phyloP scores from a whole-genome alignment of 2,113 vertebrate species.

The Dunckerocampus dactyliophorus region DNA sequence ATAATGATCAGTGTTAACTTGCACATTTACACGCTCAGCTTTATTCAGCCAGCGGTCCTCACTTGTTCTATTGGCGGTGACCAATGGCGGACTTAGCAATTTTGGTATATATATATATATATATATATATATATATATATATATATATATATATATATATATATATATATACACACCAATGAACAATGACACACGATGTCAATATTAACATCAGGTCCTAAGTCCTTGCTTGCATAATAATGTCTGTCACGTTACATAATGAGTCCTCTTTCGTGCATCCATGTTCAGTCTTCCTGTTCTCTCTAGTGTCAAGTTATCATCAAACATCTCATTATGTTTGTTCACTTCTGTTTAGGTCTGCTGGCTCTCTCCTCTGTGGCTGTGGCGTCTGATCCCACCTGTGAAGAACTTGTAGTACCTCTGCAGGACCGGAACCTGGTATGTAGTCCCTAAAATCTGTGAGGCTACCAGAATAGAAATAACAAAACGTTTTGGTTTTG shows the following conservation, averaged over 20 bases:
- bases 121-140: too few relatives aligned
- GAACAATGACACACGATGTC: too few relatives aligned
- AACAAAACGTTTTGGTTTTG: neutral
- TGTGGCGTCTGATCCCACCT: conserved; percentile 22
- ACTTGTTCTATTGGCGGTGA: too few relatives aligned
- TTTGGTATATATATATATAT: too few relatives aligned
- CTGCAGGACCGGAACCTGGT: conserved; percentile 29
- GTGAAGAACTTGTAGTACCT: conserved; percentile 33
- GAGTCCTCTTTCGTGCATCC: neutral
- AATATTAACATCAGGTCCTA: neutral
- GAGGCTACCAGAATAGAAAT: too few relatives aligned
- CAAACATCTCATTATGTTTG: conserved; percentile 26
- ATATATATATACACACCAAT: too few relatives aligned
- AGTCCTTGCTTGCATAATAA: neutral
- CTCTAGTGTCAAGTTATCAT: neutral
- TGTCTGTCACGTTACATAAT: neutral
- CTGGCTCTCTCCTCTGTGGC: conserved; percentile 41
- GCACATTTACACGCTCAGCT: too few relatives aligned
- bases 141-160: too few relatives aligned
- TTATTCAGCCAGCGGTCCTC: too few relatives aligned
- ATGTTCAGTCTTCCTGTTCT: neutral
- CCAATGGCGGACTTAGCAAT: too few relatives aligned
- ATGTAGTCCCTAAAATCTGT: neutral
- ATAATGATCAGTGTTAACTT: too few relatives aligned
- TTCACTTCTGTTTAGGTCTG: conserved; percentile 22